Percentiles rank a stretch among this genome's conserved stretches.
Conservation (phyloP, 2,888 invertebrate genomes). For the Drosophila mimica region DNA sequence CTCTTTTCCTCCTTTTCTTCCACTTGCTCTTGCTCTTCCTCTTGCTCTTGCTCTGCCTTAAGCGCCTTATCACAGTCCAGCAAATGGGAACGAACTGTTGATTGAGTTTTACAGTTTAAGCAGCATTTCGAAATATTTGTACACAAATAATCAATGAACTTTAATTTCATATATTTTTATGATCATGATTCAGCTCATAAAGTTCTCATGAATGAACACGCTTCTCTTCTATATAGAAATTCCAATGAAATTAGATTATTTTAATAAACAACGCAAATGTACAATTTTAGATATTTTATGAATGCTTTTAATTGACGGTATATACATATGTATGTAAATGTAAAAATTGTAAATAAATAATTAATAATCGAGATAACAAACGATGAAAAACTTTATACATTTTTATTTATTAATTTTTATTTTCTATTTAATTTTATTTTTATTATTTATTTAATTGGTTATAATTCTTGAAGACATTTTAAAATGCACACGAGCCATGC, state of each 20-base stretch:
- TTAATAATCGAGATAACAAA: neutral
- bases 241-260: neutral
- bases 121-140: conserved; percentile 27
- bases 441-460: too few species aligned
- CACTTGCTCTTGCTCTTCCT: neutral
- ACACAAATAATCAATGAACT: conserved; percentile 44
- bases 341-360: neutral
- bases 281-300: too few species aligned
- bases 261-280: too few species aligned
- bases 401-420: too few species aligned
- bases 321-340: too few species aligned
- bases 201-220: neutral
- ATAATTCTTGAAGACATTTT: too few species aligned
- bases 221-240: neutral
- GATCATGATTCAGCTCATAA: neutral
- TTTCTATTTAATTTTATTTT: too few species aligned
- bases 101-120: conserved; percentile 59
- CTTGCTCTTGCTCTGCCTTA: conserved; percentile 13
- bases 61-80: conserved; percentile 49
- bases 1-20: neutral
- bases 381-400: too few species aligned
- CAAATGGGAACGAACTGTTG: conserved; percentile 70
- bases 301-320: too few species aligned
- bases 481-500: too few species aligned
- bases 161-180: conserved; percentile 1